A percentile compares a stretch with the other conserved stretches of the same genome.
These are phyloP conservation scores for Busseola fusca DNA, from an alignment of 2,888 invertebrate genomes.

Conservation along the genomic window DNA sequence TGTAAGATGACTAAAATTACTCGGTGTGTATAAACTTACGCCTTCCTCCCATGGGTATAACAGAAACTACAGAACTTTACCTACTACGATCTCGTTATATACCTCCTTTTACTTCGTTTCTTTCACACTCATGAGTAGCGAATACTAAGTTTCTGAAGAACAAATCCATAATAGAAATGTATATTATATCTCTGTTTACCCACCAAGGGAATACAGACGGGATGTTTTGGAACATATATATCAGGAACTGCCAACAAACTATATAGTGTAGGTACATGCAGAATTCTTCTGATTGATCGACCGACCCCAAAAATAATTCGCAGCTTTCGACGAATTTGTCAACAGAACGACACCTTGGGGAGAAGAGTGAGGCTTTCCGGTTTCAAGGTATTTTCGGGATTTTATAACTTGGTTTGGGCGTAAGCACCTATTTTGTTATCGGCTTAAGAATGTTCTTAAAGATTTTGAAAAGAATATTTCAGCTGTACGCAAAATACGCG, in stretches of 20 bases:
- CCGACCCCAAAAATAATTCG: conserved; percentile 71
- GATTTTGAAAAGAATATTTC: neutral
- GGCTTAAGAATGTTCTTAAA: neutral
- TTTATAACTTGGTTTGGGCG: conserved; percentile 24
- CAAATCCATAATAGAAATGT: neutral
- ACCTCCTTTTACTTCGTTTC: neutral
- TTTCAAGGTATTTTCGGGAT: conserved; percentile 43
- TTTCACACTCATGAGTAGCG: neutral
- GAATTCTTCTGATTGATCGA: conserved; percentile 78
- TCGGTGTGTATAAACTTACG: neutral
- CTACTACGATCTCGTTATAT: neutral
- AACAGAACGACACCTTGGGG: conserved; percentile 76
- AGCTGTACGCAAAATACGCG: too few species aligned
- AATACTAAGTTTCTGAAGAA: neutral
- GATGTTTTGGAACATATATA: conserved; percentile 3
- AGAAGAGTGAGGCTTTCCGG: conserved; percentile 53
- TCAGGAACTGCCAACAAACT: conserved; percentile 34
- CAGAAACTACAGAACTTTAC: neutral
- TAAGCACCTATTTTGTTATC: neutral
- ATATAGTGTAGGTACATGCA: conserved; percentile 47
- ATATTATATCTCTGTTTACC: neutral
- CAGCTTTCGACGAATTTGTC: conserved; percentile 77
- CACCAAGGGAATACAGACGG: neutral
- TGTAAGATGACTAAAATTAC: too few species aligned
- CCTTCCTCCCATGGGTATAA: neutral